These are phyloP conservation scores for Rapana venosa DNA, from an alignment of 2,888 invertebrate species.

Conservation along the genomic window DNA sequence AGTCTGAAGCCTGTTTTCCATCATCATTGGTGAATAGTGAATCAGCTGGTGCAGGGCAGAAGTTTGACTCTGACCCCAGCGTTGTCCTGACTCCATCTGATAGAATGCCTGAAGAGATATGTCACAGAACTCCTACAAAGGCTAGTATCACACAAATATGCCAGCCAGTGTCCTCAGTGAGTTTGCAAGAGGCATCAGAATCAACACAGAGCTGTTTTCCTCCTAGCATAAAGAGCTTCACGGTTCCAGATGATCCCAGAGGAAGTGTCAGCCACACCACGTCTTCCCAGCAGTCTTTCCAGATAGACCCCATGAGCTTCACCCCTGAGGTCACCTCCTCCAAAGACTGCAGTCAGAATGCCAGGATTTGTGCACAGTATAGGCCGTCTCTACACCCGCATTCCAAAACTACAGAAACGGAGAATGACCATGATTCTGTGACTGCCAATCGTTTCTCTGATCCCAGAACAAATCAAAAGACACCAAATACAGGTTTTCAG, in stretches of 20 bases:
- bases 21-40: neutral
- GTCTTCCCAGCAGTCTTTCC: neutral
- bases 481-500: neutral
- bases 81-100: neutral
- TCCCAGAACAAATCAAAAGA: neutral
- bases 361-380: neutral
- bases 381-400: neutral
- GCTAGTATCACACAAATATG: no score
- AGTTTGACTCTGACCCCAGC: neutral
- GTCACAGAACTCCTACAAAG: neutral
- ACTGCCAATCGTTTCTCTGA: neutral
- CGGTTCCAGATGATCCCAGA: neutral
- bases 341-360: conserved; percentile 16
- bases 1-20: neutral
- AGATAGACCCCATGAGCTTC: neutral
- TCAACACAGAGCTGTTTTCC: neutral
- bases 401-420: neutral
- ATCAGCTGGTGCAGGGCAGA: neutral
- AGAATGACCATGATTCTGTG: neutral
- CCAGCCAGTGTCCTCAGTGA: neutral
- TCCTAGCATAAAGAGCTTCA: neutral
- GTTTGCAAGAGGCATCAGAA: neutral
- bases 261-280: neutral
- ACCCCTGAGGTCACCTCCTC: neutral
- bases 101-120: neutral